Evolutionary conservation across 2,888 invertebrate genomes (phyloP).

Genomic region (Cryptocephalus moraei): DNA sequence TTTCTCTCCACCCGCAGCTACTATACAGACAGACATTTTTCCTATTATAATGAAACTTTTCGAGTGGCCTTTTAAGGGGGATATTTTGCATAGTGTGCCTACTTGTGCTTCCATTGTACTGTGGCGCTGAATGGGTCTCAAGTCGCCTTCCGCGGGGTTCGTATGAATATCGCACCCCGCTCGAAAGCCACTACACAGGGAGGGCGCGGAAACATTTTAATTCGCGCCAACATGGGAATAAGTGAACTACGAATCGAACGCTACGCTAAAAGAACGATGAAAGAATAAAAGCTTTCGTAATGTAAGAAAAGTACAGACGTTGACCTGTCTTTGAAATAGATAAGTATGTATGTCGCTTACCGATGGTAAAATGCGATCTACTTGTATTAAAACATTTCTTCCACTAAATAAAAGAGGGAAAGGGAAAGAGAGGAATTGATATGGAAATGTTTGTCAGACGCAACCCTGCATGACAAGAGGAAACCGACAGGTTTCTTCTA

Average conservation of each 20-base stretch:
- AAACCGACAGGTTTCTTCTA: too few species aligned
- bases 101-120: constrained; percentile 21
- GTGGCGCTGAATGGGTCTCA: constrained; percentile 16
- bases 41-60: constrained; percentile 17
- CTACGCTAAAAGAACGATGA: too few species aligned
- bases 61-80: constrained; percentile 19
- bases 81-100: constrained; percentile 23
- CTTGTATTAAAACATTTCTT: too few species aligned
- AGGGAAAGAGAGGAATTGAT: too few species aligned
- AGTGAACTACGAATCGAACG: constrained; percentile 4
- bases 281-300: too few species aligned
- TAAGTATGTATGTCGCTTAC: too few species aligned
- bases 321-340: too few species aligned
- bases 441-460: too few species aligned
- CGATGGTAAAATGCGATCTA: too few species aligned
- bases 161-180: constrained; percentile 14
- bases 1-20: constrained; percentile 1
- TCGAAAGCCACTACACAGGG: constrained; percentile 9
- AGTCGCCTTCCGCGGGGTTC: constrained; percentile 13
- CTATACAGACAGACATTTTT: constrained; percentile 8
- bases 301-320: too few species aligned
- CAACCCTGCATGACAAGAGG: too few species aligned
- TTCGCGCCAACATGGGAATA: constrained; percentile 8
- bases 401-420: too few species aligned
- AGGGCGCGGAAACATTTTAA: constrained; percentile 8